These are phyloP conservation scores for Eilema griseolum DNA, from an alignment of 2,888 invertebrate species.

Conservation along the genomic window DNA sequence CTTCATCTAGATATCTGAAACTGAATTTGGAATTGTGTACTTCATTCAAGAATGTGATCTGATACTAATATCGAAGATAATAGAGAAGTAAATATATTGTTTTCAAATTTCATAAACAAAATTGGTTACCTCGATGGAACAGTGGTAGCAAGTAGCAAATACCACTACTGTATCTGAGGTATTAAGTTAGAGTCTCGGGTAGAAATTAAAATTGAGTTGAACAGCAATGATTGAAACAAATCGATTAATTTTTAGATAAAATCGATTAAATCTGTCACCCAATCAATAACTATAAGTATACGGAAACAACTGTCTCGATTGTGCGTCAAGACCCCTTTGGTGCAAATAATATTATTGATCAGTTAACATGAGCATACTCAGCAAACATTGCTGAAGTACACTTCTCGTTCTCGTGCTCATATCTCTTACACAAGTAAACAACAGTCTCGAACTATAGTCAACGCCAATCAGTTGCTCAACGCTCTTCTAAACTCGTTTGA, in stretches of 20 bases:
- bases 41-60: neutral
- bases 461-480: too few species aligned
- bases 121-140: neutral
- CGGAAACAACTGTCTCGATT: slow-evolving; percentile 14
- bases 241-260: neutral
- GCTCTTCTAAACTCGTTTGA: too few species aligned
- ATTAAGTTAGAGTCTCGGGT: neutral
- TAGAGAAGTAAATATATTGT: neutral
- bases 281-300: neutral
- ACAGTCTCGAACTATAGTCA: too few species aligned
- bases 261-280: neutral
- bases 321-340: slow-evolving; percentile 32
- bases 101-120: neutral
- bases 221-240: neutral
- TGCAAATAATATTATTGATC: slow-evolving; percentile 43
- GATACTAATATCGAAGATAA: neutral
- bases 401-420: too few species aligned
- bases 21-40: neutral
- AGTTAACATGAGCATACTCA: slow-evolving; percentile 39
- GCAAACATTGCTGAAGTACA: slow-evolving; percentile 25
- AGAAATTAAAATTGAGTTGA: neutral
- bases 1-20: neutral
- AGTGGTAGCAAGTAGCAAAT: neutral
- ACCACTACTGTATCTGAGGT: neutral
- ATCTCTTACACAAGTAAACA: slow-evolving; percentile 1